Percentiles rank a stretch among this genome's conserved stretches.
These are phyloP conservation scores for Neosalanx taihuensis DNA, from an alignment of 2,797 vertebrate species.

Conservation along the genomic window DNA sequence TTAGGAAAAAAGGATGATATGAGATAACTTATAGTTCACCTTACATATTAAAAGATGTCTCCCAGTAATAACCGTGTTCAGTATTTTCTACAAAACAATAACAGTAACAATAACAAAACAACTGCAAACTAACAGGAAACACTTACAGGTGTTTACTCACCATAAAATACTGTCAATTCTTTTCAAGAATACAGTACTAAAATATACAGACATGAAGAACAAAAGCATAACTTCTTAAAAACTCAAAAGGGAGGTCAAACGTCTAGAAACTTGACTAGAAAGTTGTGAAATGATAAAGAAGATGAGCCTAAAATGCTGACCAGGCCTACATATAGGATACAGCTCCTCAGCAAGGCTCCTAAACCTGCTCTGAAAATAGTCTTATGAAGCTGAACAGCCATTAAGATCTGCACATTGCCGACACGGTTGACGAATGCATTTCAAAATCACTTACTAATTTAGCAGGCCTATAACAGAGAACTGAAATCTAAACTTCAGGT, in stretches of 20 bases:
- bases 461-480: background rate
- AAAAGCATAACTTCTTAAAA: conserved; percentile 7
- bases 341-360: background rate
- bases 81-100: background rate
- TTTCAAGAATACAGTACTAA: conserved; percentile 11
- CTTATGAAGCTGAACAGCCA: background rate
- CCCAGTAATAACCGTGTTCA: background rate
- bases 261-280: background rate
- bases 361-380: background rate
- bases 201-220: background rate
- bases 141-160: background rate
- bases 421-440: background rate
- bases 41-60: background rate
- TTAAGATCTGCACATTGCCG: background rate
- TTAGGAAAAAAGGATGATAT: conserved; percentile 1
- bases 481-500: background rate
- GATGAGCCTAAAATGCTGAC: background rate
- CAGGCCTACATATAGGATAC: background rate
- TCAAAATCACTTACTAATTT: background rate
- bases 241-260: background rate
- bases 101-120: background rate
- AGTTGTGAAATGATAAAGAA: background rate
- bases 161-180: background rate
- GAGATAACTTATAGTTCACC: background rate
- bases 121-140: background rate